Base-by-base conservation (phyloP, 92 coral and sea anemone species). In the Galaxea fascicularis region DNA sequence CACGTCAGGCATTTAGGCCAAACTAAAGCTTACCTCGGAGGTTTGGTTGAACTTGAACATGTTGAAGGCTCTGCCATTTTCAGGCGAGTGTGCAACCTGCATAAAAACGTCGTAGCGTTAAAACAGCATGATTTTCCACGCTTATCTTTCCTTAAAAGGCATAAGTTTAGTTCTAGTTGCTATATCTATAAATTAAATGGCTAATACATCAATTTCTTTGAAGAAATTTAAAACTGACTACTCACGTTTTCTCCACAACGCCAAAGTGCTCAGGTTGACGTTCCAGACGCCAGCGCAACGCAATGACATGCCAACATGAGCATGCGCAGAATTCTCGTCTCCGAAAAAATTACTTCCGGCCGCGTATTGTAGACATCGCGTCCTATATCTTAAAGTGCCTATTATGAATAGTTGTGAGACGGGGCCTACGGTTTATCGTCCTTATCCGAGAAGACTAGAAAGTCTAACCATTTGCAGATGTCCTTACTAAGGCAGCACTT, bases 181-280 rank as follows among this genome's bases (percentile, higher is more conserved):
- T 31, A 77, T 77, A 77, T 56, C 49, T 77, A 77, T 27, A 56
- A 56, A 27, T 77, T 56, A 56, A 77, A 65, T 25, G 82, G 70
- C 70, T 13, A 77, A 77, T 41, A 77, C 26, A 31, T 77, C 70
- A 77, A 77, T 77, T 77, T 77, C 65, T 31, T 77, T 77, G 70
- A 77, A 77, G 47, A 77, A 77, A 77, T 46, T 57, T 77, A 77
- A 77, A 77, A 28, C 51, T 64, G 47, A 79, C 53, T 79, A 79
- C 74, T 64, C 84, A 79, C 84, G 84, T 79, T 79, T 79, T 79
- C 65, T 25, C 53, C 73, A 28, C 28, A 79, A 79, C 84, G 84
- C 74, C 74, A 39, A 59, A 79, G 52, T 7, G 54, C 20, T 15
- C 35, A 41, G 49, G 18, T 60, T 79, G 56, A 79, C 3, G 58